These are phyloP conservation scores for Eretmochelys imbricata DNA, from an alignment of 2,113 vertebrate species.

Conservation along the genomic window DNA sequence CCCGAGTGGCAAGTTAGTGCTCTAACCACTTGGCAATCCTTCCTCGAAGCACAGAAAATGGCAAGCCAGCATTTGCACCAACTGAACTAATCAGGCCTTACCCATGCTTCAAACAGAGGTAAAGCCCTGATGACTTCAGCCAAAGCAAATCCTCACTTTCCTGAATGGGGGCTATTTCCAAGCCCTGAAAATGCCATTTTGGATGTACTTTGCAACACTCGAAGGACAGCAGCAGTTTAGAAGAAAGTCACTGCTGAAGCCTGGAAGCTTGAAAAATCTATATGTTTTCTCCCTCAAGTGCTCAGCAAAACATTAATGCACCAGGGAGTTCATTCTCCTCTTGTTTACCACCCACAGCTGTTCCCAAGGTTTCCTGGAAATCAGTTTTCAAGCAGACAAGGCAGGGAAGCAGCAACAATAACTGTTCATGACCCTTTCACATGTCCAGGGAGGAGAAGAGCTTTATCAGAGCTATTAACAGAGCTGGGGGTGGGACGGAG, in stretches of 20 bases:
- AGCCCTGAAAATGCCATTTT: neutral
- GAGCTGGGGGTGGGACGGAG: neutral
- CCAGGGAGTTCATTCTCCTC: neutral
- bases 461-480: neutral
- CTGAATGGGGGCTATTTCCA: neutral
- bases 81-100: neutral
- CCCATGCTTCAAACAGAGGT: neutral
- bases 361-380: neutral
- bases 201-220: neutral
- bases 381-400: neutral
- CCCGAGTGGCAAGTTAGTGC: neutral
- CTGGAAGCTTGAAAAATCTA: rapidly evolving
- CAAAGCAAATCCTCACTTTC: neutral
- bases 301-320: rapidly evolving
- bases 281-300: rapidly evolving
- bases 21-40: neutral
- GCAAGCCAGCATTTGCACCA: neutral
- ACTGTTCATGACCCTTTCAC: neutral
- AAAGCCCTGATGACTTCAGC: neutral
- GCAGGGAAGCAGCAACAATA: rapidly evolving
- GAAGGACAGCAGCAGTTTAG: neutral
- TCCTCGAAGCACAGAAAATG: neutral
- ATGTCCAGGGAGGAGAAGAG: neutral
- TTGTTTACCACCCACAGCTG: constrained; percentile 36
- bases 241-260: neutral